These are phyloP conservation scores for Heteromormyrus szaboi DNA, from an alignment of 2,797 vertebrate genomes.

Conservation along the genomic window DNA sequence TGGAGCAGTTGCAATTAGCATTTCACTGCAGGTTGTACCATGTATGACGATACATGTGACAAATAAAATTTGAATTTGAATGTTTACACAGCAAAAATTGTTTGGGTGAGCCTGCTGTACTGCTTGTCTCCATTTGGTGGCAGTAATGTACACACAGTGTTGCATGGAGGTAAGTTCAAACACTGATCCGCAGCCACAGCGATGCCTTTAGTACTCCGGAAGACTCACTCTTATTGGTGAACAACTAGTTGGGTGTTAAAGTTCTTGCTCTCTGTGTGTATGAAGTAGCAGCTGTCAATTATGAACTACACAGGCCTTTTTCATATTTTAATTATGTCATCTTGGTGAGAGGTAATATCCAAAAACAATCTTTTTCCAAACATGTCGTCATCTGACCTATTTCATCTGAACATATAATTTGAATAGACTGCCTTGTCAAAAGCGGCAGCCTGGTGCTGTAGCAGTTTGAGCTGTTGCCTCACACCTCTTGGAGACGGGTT, in stretches of 20 bases:
- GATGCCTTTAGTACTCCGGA: not conserved
- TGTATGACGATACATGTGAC: no score
- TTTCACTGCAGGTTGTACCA: no score
- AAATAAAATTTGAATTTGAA: no score
- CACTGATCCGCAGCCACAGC: not conserved
- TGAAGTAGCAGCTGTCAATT: not conserved
- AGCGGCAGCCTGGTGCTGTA: not conserved
- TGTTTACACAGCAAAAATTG: not conserved
- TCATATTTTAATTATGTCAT: not conserved
- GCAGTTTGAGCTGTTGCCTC: not conserved
- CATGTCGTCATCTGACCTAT: not conserved
- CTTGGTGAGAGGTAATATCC: not conserved
- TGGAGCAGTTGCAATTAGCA: no score
- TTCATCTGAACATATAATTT: not conserved
- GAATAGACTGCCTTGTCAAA: not conserved
- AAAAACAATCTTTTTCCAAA: not conserved
- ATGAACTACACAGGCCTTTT: not conserved
- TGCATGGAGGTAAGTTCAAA: not conserved
- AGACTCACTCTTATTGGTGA: not conserved
- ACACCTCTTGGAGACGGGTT: not conserved
- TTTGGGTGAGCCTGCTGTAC: not conserved
- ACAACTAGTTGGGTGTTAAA: not conserved
- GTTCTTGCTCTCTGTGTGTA: not conserved
- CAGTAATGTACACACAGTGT: not conserved
- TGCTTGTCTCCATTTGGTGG: constrained; percentile 18